Conservation (phyloP, 2,113 vertebrate genomes). For the Dascyllus trimaculatus region DNA sequence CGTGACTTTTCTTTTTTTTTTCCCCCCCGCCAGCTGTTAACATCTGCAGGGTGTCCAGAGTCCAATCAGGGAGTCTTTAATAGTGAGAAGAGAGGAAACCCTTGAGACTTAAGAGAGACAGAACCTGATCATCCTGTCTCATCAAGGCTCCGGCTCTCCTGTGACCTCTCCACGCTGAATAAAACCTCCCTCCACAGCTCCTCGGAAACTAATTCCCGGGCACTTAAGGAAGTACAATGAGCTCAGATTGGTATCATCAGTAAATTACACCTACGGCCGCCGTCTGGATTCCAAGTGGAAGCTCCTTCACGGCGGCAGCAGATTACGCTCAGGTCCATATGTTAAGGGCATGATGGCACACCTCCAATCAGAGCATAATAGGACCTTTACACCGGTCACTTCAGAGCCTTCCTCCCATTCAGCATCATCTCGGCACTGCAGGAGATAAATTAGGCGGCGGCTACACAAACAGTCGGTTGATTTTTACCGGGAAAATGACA, state of each 20-base stretch:
- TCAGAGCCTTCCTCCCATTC: not conserved
- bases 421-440: constrained; percentile 24
- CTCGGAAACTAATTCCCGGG: constrained; percentile 67
- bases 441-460: not conserved
- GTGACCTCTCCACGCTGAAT: constrained; percentile 66
- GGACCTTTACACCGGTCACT: constrained; percentile 38
- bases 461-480: constrained; percentile 16
- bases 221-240: constrained; percentile 78
- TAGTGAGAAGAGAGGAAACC: constrained; percentile 65
- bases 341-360: constrained; percentile 40
- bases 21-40: constrained; percentile 59
- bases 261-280: constrained; percentile 75
- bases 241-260: constrained; percentile 77
- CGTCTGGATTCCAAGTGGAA: constrained; percentile 38
- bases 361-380: constrained; percentile 21
- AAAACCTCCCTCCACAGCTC: constrained; percentile 55
- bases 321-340: constrained; percentile 53
- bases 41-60: constrained; percentile 76
- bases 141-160: constrained; percentile 73
- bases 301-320: constrained; percentile 46
- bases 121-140: constrained; percentile 80
- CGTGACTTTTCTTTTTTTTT: constrained; percentile 25
- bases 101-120: constrained; percentile 73
- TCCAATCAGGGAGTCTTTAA: constrained; percentile 79
- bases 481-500: constrained; percentile 25